phyloP scores from a whole-genome alignment of 1,140 invertebrate genomes.

The Halictus rubicundus region DNA sequence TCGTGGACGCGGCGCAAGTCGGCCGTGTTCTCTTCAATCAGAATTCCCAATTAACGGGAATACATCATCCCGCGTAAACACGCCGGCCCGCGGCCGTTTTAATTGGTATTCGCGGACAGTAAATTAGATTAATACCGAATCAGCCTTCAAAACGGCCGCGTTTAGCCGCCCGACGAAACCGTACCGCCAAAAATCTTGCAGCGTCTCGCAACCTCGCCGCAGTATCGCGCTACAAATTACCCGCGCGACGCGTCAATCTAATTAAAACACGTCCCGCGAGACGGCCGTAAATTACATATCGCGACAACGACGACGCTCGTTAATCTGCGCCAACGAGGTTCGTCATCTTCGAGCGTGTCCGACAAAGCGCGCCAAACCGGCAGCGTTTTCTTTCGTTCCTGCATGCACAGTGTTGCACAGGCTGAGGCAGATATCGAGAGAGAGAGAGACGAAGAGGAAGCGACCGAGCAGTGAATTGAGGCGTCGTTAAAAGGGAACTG shows the following conservation, averaged over 20 bases:
- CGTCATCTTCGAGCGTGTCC: neutral
- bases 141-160: neutral
- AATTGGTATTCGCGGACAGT: neutral
- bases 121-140: constrained; percentile 4
- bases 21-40: neutral
- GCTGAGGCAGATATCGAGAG: too few species aligned
- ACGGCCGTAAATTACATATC: neutral
- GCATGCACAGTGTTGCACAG: too few species aligned
- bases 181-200: neutral
- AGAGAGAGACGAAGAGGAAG: neutral
- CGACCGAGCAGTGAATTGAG: neutral
- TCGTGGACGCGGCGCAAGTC: too few species aligned
- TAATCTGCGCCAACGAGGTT: neutral
- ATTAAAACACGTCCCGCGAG: constrained; percentile 1
- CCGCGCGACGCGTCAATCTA: constrained; percentile 5
- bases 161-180: neutral
- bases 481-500: neutral
- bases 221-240: neutral
- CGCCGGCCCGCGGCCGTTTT: neutral
- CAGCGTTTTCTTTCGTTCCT: neutral
- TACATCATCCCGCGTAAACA: neutral
- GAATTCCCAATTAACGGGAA: constrained; percentile 2
- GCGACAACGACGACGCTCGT: constrained; percentile 4
- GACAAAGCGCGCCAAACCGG: neutral
- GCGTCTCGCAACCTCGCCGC: neutral